A percentile compares a stretch with the other conserved stretches of the same genome.
Conservation (phyloP, 2,797 vertebrate genomes). For the Gambelia wislizenii region DNA sequence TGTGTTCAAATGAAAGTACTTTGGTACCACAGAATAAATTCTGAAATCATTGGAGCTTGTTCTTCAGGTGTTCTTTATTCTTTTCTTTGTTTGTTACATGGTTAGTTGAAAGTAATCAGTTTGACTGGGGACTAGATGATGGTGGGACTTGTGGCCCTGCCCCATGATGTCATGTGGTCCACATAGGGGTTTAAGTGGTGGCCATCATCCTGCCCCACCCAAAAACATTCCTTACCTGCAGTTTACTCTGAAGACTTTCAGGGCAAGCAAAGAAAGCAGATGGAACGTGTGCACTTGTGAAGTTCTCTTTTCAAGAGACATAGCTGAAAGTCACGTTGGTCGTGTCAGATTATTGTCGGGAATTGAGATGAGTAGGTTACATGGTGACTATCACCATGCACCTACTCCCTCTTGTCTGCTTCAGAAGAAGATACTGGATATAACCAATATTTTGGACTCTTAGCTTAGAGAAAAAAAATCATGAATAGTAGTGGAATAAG, state of each 20-base stretch:
- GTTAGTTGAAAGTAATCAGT: background rate
- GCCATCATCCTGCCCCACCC: background rate
- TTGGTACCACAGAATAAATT: background rate
- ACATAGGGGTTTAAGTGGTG: background rate
- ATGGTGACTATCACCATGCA: background rate
- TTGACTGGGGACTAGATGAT: background rate
- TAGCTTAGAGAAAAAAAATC: background rate
- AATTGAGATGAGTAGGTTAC: background rate
- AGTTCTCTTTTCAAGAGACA: background rate
- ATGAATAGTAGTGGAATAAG: background rate
- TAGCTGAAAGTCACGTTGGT: too few relatives aligned
- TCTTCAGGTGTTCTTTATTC: background rate
- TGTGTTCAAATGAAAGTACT: background rate
- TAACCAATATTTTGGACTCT: background rate
- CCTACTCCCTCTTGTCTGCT: background rate
- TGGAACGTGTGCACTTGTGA: background rate
- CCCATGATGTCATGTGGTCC: background rate
- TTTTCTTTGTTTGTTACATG: background rate
- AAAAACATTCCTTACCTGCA: background rate
- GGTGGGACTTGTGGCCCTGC: background rate
- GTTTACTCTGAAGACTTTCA: background rate
- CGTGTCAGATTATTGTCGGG: background rate
- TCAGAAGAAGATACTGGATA: background rate
- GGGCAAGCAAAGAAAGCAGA: background rate
- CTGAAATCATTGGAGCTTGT: background rate